These are phyloP conservation scores for Salmo trutta DNA, from an alignment of 2,797 vertebrate species.

Conservation along the genomic window DNA sequence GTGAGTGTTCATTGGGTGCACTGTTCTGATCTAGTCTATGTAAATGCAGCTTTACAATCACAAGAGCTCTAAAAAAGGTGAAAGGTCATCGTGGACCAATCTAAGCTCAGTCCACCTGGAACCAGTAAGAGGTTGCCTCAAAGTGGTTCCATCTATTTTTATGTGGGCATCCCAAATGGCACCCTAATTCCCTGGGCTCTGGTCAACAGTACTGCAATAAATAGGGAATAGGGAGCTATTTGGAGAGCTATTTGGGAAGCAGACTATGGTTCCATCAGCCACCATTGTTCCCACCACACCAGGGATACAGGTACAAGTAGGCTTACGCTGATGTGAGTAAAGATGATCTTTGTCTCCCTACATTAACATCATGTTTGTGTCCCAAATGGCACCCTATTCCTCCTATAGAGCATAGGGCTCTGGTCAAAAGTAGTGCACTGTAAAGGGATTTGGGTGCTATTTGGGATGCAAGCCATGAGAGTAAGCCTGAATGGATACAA, in stretches of 20 bases:
- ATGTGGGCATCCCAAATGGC: background rate
- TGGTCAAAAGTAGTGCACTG: background rate
- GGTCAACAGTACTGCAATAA: too few species aligned
- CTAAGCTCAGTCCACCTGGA: slow-evolving; percentile 65
- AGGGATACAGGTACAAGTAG: background rate
- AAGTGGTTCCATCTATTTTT: slow-evolving; percentile 46
- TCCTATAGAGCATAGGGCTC: background rate
- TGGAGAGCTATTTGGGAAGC: too few species aligned
- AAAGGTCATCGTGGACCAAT: slow-evolving; percentile 66
- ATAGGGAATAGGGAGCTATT: too few species aligned
- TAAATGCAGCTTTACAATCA: slow-evolving; percentile 64
- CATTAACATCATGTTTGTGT: background rate
- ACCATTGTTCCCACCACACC: background rate
- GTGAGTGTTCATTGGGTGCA: slow-evolving; percentile 44
- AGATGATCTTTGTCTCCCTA: background rate
- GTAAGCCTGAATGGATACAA: background rate
- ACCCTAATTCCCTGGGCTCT: background rate
- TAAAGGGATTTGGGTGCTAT: background rate
- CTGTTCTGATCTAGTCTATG: slow-evolving; percentile 55
- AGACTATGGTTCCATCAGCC: too few species aligned
- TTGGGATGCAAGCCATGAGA: background rate
- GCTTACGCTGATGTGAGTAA: background rate
- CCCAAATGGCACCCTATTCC: background rate
- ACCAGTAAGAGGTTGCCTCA: slow-evolving; percentile 48
- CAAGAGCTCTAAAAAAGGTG: slow-evolving; percentile 61